phyloP scores from a whole-genome alignment of 2,113 vertebrate genomes.

The Phylloscopus trochiloides region DNA sequence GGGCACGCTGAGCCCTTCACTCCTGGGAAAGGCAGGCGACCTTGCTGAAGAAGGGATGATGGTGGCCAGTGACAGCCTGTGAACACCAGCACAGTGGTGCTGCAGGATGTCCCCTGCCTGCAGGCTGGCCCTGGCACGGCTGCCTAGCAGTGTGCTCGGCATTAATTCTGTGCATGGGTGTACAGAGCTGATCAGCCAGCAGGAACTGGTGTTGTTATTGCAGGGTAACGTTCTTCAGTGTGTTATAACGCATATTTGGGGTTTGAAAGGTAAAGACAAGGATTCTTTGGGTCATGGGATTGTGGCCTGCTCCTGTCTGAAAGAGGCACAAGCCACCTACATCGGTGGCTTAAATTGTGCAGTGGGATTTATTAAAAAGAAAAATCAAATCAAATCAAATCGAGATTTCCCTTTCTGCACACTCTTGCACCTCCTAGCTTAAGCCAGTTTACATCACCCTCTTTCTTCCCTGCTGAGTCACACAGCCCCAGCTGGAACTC shows the following conservation, averaged over 20 bases:
- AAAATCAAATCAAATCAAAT: neutral
- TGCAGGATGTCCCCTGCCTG: neutral
- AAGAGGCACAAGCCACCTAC: neutral
- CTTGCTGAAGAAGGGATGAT: neutral
- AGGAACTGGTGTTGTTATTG: neutral
- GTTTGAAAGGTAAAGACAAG: neutral
- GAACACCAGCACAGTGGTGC: neutral
- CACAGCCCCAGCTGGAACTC: neutral
- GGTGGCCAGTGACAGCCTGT: neutral
- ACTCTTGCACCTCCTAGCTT: neutral
- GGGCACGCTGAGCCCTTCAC: neutral
- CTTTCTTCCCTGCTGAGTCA: neutral
- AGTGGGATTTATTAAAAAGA: neutral
- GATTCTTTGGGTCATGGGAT: neutral
- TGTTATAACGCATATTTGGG: fast-evolving
- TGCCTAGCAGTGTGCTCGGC: fast-evolving
- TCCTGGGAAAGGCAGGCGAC: neutral
- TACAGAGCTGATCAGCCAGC: too few species aligned
- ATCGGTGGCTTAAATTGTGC: neutral
- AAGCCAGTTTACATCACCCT: neutral
- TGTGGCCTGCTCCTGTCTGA: neutral
- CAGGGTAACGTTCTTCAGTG: neutral
- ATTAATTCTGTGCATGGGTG: fast-evolving
- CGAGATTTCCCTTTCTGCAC: neutral
- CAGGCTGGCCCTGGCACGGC: neutral